Base-by-base conservation (phyloP, 2,797 vertebrate genomes). In the Notolepis coatsorum region DNA sequence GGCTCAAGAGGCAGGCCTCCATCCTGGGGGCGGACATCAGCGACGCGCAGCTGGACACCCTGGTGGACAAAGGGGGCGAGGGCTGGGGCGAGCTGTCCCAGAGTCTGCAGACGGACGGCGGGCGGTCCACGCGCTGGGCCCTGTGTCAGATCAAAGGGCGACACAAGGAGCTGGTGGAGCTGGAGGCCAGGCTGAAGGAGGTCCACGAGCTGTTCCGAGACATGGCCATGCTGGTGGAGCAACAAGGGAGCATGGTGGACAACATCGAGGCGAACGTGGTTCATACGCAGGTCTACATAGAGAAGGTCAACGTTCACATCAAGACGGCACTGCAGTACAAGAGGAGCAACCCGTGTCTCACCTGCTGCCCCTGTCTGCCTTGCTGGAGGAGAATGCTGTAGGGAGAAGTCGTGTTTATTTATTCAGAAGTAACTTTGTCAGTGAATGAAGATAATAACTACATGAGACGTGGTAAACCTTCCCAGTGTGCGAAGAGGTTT, bases 1-100 rank as follows among this genome's bases (percentile, higher is more conserved):
- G 96, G 57, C 94, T 98, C 76, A 93, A 95, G 84, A 91, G 96
- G 17, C 96, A 98, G 77, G 90, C 95, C 9, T 95, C 95, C 72
- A 96, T 98, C 64, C 82, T 97, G 88, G 96, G 96, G 48, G 90
- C 89, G 25, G 86, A 94, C 1, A 88, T 97, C 52, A 93, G 87
- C 0, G 81, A 93, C 3, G 81, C 93, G 9, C 90, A 96, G 86
- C 92, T 98, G 17, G 95, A 97, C 48, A 86, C 77, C 48, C 90
- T 96, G 84, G 94, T 96, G 12, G 93, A 96, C 57, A 94, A 95
- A 83, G 94, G 95, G 47, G 94, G 84, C 0, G 93, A 95, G 61
- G 95, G 84, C 13, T 97, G 96, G 95, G 84, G 90, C 0, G 93
- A 96, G 31, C 94, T 97, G 79, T 94, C 94, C 0, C 93, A 94